Evolutionary conservation across 2,113 vertebrate species (phyloP), one percentile per base, ranked within the genome.

Genomic region (Zosterops pallidus): DNA sequence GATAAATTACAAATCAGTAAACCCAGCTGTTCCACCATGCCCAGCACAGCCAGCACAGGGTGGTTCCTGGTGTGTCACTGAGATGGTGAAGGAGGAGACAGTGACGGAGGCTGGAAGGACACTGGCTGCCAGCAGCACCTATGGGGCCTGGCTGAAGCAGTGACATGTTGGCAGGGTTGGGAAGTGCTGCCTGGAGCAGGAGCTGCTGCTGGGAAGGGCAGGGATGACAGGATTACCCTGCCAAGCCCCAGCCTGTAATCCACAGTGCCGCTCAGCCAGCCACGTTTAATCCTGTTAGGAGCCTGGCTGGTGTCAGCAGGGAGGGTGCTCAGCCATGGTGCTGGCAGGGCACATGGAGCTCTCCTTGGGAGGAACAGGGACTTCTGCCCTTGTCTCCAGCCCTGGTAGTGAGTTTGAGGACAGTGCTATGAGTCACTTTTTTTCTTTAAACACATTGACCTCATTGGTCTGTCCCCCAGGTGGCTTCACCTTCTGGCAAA

Each of bases 191-290:
- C 42, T 56, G 50, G 49, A 75, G 59, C 3, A 1, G 75, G 35
- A 82, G 21, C 64, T 9, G 6, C 75, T 93, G 68, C 70, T 44
- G 64, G 72, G 80, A 87, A 86, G 91, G 94, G 71, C 87, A 96
- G 63, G 83, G 90, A 94, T 96, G 94, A 94, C 91, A 92, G 91
- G 88, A 95, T 97, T 95, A 90, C 75, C 26, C 74, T 50, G 70
- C 77, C 80, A 44, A 95, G 55, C 72, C 82, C 62, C 82, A 74
- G 88, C 25, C 63, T 88, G 50, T 95, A 95, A 96, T 93, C 94
- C 83, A 37, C 1, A 12, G 68, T 35, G 60, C 56, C 3, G 29
- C 33, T 92, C 83, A 94, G 44, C 39, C 3, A 0, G 55, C 44
- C 76, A 35, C 3, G 0, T 74, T 94, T 96, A 96, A 95, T 96